phyloP scores from a whole-genome alignment of 1,140 invertebrate genomes.

The Micrasema minimum region DNA sequence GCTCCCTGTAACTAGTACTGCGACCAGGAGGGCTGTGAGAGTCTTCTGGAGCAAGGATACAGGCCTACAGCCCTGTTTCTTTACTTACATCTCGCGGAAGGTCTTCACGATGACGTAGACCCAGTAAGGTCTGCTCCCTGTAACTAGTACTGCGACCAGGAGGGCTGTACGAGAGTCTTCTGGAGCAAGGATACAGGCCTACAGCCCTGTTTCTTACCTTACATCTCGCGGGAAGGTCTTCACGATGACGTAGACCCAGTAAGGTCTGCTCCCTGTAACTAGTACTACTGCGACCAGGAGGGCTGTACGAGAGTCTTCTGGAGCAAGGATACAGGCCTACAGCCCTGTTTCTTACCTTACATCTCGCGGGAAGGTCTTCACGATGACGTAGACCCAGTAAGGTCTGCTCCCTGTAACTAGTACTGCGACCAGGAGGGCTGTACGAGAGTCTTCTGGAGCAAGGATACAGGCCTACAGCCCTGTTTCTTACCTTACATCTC shows the following conservation, averaged over 20 bases:
- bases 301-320: constrained; percentile 1
- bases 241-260: constrained; percentile 44
- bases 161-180: constrained; percentile 7
- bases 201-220: too few relatives aligned
- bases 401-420: constrained; percentile 39
- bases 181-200: background rate
- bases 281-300: constrained; percentile 21
- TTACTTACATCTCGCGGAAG: too few relatives aligned
- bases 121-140: too few relatives aligned
- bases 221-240: constrained; percentile 44
- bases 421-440: constrained; percentile 12
- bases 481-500: constrained; percentile 47
- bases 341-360: too few relatives aligned
- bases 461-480: too few relatives aligned
- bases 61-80: too few relatives aligned
- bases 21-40: too few relatives aligned
- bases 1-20: too few relatives aligned
- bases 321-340: constrained; percentile 1
- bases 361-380: constrained; percentile 40
- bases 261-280: constrained; percentile 39
- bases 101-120: too few relatives aligned
- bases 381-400: constrained; percentile 45
- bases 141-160: too few relatives aligned
- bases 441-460: constrained; percentile 3
- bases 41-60: constrained; percentile 9